Evolutionary conservation across 53 echinoderm and acorn worm genomes (phyloP).

Genomic region (Astropecten irregularis): DNA sequence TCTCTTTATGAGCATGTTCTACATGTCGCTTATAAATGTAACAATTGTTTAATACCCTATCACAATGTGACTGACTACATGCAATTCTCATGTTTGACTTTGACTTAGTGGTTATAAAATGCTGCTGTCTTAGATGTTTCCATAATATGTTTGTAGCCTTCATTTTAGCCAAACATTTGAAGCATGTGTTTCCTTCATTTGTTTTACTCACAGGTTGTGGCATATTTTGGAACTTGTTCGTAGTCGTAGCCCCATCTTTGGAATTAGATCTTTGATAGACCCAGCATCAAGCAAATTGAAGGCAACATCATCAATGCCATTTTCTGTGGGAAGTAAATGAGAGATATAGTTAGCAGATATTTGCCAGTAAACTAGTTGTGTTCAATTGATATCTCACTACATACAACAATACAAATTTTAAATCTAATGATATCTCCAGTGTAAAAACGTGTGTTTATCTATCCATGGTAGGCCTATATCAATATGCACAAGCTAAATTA

Average conservation of each 20-base stretch:
- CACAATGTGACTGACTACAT: neutral
- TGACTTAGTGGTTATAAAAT: constrained; percentile 1
- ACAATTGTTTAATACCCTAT: neutral
- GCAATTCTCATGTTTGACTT: neutral
- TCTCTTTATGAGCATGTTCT: neutral
- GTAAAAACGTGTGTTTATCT: too few species aligned
- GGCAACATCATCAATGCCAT: neutral
- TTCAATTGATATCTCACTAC: too few species aligned
- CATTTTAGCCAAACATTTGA: neutral
- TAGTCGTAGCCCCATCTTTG: neutral
- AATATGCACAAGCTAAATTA: too few species aligned
- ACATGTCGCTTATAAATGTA: constrained; percentile 23
- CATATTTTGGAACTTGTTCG: neutral
- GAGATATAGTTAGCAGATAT: too few species aligned
- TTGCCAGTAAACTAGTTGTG: too few species aligned
- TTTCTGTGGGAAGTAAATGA: neutral
- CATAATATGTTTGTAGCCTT: neutral
- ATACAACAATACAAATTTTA: too few species aligned
- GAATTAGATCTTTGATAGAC: constrained; percentile 11
- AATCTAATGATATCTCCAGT: too few species aligned
- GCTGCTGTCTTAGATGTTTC: neutral
- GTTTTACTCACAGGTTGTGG: neutral
- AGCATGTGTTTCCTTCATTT: neutral
- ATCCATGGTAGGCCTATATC: too few species aligned
- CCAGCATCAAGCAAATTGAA: neutral